Percentiles rank a stretch among this genome's conserved stretches.
Conservation (phyloP, 2,113 vertebrate genomes). For the Triplophysa tibetana region DNA sequence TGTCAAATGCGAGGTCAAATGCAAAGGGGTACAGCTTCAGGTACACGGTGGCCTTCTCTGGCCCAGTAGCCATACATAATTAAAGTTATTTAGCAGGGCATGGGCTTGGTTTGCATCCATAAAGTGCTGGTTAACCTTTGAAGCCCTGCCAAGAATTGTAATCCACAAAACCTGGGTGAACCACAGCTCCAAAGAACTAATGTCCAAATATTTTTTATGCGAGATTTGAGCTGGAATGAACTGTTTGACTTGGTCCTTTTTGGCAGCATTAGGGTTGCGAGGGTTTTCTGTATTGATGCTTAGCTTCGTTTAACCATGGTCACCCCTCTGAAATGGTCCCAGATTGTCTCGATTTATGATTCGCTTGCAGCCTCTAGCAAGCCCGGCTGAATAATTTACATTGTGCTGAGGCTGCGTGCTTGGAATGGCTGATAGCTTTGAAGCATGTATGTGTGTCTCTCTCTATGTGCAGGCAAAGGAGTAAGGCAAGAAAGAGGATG, state of each 20-base stretch:
- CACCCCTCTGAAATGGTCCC: constrained; percentile 75
- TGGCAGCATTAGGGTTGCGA: constrained; percentile 20
- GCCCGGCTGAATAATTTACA: constrained; percentile 82
- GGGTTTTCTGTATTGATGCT: constrained; percentile 72
- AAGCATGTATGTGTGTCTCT: constrained; percentile 47
- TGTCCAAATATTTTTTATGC: neutral
- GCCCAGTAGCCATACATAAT: constrained; percentile 51
- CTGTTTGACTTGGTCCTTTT: constrained; percentile 22
- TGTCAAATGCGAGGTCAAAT: constrained; percentile 16
- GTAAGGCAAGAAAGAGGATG: neutral
- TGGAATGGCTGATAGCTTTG: constrained; percentile 72
- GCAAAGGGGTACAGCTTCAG: constrained; percentile 30
- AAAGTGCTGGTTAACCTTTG: constrained; percentile 60
- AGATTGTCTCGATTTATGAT: constrained; percentile 78
- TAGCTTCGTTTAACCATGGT: constrained; percentile 71
- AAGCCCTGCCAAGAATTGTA: constrained; percentile 55
- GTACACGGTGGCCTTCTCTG: neutral
- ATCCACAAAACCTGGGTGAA: constrained; percentile 28
- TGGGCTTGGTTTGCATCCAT: constrained; percentile 51
- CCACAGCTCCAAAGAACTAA: neutral
- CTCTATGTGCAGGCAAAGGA: constrained; percentile 23
- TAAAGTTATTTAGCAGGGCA: constrained; percentile 52
- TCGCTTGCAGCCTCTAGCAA: constrained; percentile 74
- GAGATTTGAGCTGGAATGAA: neutral
- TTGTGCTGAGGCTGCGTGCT: constrained; percentile 77